Evolutionary conservation across 1,140 invertebrate genomes (phyloP).

Genomic region (Drosophila quadrilineata): DNA sequence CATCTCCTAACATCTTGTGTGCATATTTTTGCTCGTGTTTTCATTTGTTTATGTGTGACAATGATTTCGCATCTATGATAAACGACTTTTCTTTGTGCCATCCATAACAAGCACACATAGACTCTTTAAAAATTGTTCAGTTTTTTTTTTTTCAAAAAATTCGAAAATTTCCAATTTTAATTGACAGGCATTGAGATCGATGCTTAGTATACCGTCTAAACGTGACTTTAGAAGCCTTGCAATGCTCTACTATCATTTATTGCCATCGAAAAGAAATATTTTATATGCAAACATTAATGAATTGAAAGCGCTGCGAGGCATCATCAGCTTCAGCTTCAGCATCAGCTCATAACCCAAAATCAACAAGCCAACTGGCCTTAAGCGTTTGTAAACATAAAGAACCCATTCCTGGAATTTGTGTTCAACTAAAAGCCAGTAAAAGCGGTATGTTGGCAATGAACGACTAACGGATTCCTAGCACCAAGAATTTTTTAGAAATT

Average conservation of each 20-base stretch:
- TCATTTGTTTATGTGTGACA: slow-evolving; percentile 32
- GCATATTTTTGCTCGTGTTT: slow-evolving; percentile 27
- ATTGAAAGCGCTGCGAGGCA: slow-evolving; percentile 14
- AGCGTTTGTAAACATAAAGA: slow-evolving; percentile 14
- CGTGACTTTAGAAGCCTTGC: slow-evolving; percentile 6
- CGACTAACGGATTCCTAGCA: too few species aligned
- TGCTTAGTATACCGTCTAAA: slow-evolving; percentile 1
- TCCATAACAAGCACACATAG: too few species aligned
- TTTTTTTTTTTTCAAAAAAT: too few species aligned
- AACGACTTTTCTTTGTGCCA: slow-evolving; percentile 14
- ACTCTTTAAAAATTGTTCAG: too few species aligned
- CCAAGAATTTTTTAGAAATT: too few species aligned
- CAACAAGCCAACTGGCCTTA: slow-evolving; percentile 8
- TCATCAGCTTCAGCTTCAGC: too few species aligned
- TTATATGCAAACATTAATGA: slow-evolving; percentile 18
- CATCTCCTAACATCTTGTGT: slow-evolving; percentile 16
- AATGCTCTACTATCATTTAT: slow-evolving; percentile 30
- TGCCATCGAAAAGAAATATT: not conserved
- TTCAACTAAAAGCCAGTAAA: not conserved
- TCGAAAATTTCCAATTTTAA: slow-evolving; percentile 41
- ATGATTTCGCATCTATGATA: slow-evolving; percentile 40
- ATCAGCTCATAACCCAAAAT: slow-evolving; percentile 11
- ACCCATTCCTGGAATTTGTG: slow-evolving; percentile 24
- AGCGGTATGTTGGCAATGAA: too few species aligned
- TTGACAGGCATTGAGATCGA: slow-evolving; percentile 20